Conservation (phyloP, 2,888 invertebrate species). For the Drosophila stalkeri region DNA sequence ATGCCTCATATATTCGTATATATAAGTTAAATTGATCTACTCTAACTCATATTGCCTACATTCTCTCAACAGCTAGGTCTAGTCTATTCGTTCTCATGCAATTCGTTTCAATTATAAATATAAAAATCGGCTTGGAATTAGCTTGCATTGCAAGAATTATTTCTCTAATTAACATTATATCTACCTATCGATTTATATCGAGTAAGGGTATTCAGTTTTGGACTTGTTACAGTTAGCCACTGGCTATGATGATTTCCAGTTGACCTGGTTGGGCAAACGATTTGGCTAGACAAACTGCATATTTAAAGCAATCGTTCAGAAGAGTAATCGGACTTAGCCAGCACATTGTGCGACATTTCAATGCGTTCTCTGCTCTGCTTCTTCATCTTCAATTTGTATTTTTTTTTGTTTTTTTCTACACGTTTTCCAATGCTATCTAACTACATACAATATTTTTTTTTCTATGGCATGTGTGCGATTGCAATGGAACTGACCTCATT, state of each 20-base stretch:
- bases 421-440: constrained; percentile 6
- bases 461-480: constrained; percentile 20
- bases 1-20: no score
- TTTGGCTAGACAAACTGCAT: constrained; percentile 31
- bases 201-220: neutral
- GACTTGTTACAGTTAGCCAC: neutral
- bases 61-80: neutral
- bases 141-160: neutral
- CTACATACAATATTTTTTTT: neutral
- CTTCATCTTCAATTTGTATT: neutral
- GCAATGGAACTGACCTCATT: constrained; percentile 70
- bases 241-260: constrained; percentile 19
- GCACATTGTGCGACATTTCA: constrained; percentile 65
- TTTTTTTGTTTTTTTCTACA: neutral
- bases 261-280: constrained; percentile 26
- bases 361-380: constrained; percentile 22
- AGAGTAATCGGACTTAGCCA: constrained; percentile 59
- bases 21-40: no score
- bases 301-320: constrained; percentile 25
- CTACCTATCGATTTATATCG: no score
- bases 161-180: neutral
- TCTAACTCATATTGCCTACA: neutral
- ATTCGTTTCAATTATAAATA: no score
- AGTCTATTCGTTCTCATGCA: neutral
- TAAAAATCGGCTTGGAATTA: neutral